These are phyloP conservation scores for Lepeophtheirus nordmannii DNA, from an alignment of 2,888 invertebrate genomes.

Conservation along the genomic window DNA sequence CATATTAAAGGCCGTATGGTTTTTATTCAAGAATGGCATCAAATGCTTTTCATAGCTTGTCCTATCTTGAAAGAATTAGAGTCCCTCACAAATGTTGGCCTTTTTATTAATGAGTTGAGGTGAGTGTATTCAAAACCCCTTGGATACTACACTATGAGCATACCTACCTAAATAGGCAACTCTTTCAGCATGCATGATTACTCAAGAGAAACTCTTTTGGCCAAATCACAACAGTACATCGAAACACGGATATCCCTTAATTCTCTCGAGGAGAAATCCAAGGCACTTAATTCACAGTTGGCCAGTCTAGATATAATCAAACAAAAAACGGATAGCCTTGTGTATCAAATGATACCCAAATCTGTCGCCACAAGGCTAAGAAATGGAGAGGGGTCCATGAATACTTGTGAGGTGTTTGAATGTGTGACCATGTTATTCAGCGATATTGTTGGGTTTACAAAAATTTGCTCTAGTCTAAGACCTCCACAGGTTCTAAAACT, in stretches of 20 bases:
- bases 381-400: constrained; percentile 16
- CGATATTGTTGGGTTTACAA: constrained; percentile 23
- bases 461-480: constrained; percentile 26
- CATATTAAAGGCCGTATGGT: constrained; percentile 68
- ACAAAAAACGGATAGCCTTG: constrained; percentile 79
- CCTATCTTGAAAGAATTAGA: constrained; percentile 79
- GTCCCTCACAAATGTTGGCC: constrained; percentile 76
- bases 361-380: constrained; percentile 2
- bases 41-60: constrained; percentile 91
- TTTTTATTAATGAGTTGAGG: constrained; percentile 81
- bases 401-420: constrained; percentile 17
- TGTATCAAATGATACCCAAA: constrained; percentile 98
- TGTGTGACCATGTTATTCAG: constrained; percentile 24
- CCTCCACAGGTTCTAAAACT: constrained; percentile 27
- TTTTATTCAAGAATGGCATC: constrained; percentile 93
- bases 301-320: constrained; percentile 85
- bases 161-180: too few relatives aligned
- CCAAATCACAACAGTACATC: constrained; percentile 75
- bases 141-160: not conserved
- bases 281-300: constrained; percentile 91
- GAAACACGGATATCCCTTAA: constrained; percentile 86
- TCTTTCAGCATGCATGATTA: constrained; percentile 34
- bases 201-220: constrained; percentile 29
- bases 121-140: not conserved
- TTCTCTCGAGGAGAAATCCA: constrained; percentile 89